Percentiles rank a stretch among this genome's conserved stretches.
phyloP scores from a whole-genome alignment of 2,797 vertebrate genomes.

The Saguinus oedipus region DNA sequence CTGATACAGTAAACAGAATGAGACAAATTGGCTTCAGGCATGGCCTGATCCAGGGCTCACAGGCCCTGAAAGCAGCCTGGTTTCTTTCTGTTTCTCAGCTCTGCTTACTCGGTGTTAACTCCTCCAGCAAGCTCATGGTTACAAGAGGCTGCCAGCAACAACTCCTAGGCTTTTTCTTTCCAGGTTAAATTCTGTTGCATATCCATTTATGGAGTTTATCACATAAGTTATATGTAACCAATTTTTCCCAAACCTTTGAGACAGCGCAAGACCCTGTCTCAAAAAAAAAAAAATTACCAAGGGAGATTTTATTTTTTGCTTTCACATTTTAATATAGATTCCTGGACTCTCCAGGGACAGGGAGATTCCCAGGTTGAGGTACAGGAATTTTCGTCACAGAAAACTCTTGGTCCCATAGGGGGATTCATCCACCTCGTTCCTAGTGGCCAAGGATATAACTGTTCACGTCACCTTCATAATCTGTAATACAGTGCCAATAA shows the following conservation, averaged over 20 bases:
- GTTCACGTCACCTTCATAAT: neutral
- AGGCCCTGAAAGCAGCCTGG: neutral
- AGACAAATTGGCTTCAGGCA: neutral
- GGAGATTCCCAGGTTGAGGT: neutral
- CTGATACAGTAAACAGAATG: neutral
- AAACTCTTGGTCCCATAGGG: neutral
- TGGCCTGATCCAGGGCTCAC: neutral
- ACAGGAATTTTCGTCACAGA: neutral
- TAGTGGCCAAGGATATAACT: neutral
- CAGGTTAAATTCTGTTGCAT: neutral
- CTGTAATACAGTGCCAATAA: neutral
- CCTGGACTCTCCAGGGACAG: neutral
- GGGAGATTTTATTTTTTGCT: neutral
- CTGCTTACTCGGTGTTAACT: neutral
- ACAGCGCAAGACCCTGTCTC: neutral
- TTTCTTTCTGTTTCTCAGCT: neutral
- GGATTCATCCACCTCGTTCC: neutral
- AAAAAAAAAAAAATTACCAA: neutral
- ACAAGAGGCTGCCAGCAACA: neutral
- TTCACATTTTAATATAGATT: neutral
- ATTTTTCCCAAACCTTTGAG: neutral
- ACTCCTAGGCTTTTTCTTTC: neutral
- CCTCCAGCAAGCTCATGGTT: neutral
- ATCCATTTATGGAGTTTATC: neutral
- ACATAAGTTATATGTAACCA: neutral